Percentiles rank a stretch among this genome's conserved stretches.
Conservation (phyloP, 23 tunicate species). For the Halocynthia aurantium region DNA sequence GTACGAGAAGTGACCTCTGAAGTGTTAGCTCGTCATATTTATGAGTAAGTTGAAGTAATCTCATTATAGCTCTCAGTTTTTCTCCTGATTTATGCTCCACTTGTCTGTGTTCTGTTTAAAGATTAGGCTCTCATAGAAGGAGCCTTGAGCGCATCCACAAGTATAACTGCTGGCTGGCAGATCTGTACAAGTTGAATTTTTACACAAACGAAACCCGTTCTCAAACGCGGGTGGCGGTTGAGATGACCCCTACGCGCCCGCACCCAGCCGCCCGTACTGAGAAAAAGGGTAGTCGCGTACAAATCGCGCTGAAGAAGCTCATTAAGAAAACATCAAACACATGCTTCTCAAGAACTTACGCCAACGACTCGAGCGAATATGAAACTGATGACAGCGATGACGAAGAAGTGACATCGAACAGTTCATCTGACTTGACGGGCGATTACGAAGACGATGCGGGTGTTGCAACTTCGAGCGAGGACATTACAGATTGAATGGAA, state of each 20-base stretch:
- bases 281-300: constrained; percentile 72
- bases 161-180: constrained; percentile 98
- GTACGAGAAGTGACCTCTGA: constrained; percentile 57
- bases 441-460: background rate
- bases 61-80: background rate
- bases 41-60: constrained; percentile 41
- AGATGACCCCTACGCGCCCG: constrained; percentile 64
- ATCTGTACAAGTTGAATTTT: constrained; percentile 85
- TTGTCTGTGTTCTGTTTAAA: background rate
- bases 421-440: constrained; percentile 7
- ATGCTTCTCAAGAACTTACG: constrained; percentile 73
- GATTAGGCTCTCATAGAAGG: constrained; percentile 63
- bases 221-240: constrained; percentile 78
- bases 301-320: constrained; percentile 63
- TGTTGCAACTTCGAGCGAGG: constrained; percentile 4
- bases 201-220: constrained; percentile 68
- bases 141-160: constrained; percentile 87
- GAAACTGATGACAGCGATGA: constrained; percentile 31
- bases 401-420: background rate
- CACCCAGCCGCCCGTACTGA: constrained; percentile 64
- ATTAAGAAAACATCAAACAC: constrained; percentile 73
- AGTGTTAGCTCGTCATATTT: constrained; percentile 73
- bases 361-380: constrained; percentile 34
- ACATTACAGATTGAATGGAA: background rate
- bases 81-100: background rate